Conservation (phyloP, 2,888 invertebrate genomes). For the Aleiodes leptofemur region DNA sequence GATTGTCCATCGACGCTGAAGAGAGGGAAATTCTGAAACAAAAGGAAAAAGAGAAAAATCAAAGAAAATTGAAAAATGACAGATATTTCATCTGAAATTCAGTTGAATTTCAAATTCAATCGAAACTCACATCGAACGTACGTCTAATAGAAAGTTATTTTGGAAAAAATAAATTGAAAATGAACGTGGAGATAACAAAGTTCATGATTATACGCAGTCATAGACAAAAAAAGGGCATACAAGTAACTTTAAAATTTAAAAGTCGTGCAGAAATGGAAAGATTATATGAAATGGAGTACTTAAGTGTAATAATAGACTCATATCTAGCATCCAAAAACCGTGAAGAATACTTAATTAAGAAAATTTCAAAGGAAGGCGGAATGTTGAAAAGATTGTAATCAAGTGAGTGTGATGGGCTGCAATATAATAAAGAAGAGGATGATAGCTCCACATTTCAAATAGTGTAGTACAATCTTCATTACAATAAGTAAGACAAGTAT, state of each 20-base stretch:
- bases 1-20: no score
- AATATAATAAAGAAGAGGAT: neutral
- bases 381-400: neutral
- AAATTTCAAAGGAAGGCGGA: neutral
- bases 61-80: no score
- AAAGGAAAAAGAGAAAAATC: no score
- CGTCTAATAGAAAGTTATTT: constrained; percentile 37
- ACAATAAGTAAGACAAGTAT: neutral
- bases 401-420: neutral
- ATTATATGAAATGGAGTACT: constrained; percentile 43
- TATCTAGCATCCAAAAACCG: neutral
- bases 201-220: constrained; percentile 41
- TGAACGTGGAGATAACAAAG: constrained; percentile 38
- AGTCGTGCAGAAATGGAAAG: constrained; percentile 32
- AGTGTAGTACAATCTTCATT: neutral
- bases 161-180: constrained; percentile 23
- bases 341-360: neutral
- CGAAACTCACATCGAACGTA: constrained; percentile 37
- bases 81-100: no score
- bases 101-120: no score
- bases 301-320: constrained; percentile 47
- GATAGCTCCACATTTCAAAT: constrained; percentile 1
- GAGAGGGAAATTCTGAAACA: no score
- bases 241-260: neutral
- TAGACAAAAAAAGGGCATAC: constrained; percentile 42